phyloP scores from a whole-genome alignment of 1,140 invertebrate genomes.

The Bombus sibiricus region DNA sequence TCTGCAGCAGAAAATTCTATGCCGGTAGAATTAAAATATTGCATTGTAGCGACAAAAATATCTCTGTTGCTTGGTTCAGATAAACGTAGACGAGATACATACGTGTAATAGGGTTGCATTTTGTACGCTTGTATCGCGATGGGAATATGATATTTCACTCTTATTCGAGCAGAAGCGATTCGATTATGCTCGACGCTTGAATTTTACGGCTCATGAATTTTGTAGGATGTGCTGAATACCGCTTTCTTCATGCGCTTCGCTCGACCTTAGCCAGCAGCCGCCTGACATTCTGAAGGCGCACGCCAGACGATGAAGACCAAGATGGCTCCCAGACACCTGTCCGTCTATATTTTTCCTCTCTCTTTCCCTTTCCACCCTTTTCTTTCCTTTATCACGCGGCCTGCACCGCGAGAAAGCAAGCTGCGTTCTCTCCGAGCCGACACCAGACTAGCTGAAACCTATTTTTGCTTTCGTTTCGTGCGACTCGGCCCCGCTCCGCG shows the following conservation, averaged over 20 bases:
- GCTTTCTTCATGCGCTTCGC: constrained; percentile 20
- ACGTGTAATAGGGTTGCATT: too few species aligned
- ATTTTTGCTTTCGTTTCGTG: constrained; percentile 35
- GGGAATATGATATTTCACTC: constrained; percentile 36
- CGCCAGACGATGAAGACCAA: background rate
- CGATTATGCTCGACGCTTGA: constrained; percentile 38
- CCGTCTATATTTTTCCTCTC: constrained; percentile 9
- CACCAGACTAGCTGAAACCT: background rate
- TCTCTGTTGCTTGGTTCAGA: too few species aligned
- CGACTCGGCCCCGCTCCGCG: background rate
- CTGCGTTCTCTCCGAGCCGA: background rate
- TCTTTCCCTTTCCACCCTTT: background rate
- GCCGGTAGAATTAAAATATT: too few species aligned
- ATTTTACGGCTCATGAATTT: constrained; percentile 60
- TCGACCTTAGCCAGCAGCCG: constrained; percentile 20
- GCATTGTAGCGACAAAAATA: too few species aligned
- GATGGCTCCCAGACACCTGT: constrained; percentile 43
- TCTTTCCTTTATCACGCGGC: background rate
- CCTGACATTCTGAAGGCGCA: constrained; percentile 32
- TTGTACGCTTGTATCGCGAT: background rate
- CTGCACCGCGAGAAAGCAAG: background rate
- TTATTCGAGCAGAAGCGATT: constrained; percentile 12
- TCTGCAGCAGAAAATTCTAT: too few species aligned
- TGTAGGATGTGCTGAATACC: constrained; percentile 47
- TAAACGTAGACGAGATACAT: too few species aligned